A percentile compares a stretch with the other conserved stretches of the same genome.
These are phyloP conservation scores for Tenodera sinensis DNA, from an alignment of 2,888 invertebrate genomes.

Conservation along the genomic window DNA sequence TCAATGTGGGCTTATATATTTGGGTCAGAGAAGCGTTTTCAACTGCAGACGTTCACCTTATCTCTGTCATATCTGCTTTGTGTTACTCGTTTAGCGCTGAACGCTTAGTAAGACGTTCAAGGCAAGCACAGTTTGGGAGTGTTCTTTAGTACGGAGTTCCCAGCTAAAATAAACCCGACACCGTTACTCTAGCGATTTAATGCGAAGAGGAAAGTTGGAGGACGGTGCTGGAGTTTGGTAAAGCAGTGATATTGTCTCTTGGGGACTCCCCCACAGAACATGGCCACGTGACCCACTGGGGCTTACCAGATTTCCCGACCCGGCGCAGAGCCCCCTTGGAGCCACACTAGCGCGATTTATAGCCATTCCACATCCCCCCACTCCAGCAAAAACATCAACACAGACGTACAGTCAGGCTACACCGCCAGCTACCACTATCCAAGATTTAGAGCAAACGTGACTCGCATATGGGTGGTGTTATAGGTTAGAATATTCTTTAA, in stretches of 20 bases:
- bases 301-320: neutral
- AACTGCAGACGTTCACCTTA: too few species aligned
- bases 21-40: too few species aligned
- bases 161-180: neutral
- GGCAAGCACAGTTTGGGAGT: too few species aligned
- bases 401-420: neutral
- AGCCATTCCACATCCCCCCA: neutral
- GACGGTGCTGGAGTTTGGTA: neutral
- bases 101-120: too few species aligned
- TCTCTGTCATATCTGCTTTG: too few species aligned
- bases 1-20: too few species aligned
- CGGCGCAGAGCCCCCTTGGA: neutral
- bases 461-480: too few species aligned
- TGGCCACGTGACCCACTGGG: neutral
- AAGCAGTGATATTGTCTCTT: neutral
- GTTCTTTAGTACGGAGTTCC: neutral
- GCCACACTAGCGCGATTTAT: neutral
- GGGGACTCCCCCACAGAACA: neutral
- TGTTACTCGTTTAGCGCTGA: too few species aligned
- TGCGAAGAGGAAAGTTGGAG: neutral
- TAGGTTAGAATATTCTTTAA: too few species aligned
- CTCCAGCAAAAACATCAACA: neutral
- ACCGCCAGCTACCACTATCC: neutral
- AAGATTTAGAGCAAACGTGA: neutral
- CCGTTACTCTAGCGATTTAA: neutral